phyloP scores from a whole-genome alignment of 2,797 vertebrate species.

The Takifugu rubripes region DNA sequence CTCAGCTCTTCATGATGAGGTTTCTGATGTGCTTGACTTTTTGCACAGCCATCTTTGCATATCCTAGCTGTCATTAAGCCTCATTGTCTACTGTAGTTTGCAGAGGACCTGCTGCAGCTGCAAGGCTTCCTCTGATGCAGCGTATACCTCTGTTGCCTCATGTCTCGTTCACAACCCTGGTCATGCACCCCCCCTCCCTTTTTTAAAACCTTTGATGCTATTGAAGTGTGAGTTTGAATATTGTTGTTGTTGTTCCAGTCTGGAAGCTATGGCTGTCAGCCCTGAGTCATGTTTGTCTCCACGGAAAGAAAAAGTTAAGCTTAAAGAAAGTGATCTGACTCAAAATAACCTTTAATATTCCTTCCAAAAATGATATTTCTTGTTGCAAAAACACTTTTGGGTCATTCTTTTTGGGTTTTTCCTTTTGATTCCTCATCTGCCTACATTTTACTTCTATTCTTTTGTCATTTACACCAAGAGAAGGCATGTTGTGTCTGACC shows the following conservation, averaged over 20 bases:
- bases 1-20: constrained; percentile 37
- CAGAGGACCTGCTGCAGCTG: constrained; percentile 39
- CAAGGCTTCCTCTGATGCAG: constrained; percentile 42
- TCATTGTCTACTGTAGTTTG: constrained; percentile 46
- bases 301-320: constrained; percentile 39
- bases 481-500: constrained; percentile 40
- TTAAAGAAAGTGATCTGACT: constrained; percentile 39
- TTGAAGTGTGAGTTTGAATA: constrained; percentile 55
- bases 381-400: constrained; percentile 14
- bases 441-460: constrained; percentile 3
- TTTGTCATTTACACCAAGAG: constrained; percentile 25
- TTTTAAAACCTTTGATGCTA: constrained; percentile 35
- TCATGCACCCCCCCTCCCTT: constrained; percentile 54
- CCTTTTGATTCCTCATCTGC: constrained; percentile 27
- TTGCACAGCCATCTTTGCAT: constrained; percentile 29
- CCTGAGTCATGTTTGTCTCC: constrained; percentile 66
- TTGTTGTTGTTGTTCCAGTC: constrained; percentile 48
- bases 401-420: constrained; percentile 31
- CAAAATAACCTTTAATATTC: constrained; percentile 54
- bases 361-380: constrained; percentile 24
- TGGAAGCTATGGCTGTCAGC: constrained; percentile 55
- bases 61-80: constrained; percentile 37
- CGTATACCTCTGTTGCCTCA: constrained; percentile 45
- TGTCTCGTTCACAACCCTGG: constrained; percentile 51
- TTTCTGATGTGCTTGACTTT: constrained; percentile 34